Conservation (phyloP, 2,888 invertebrate genomes). For the Mesorhabditis belari region DNA sequence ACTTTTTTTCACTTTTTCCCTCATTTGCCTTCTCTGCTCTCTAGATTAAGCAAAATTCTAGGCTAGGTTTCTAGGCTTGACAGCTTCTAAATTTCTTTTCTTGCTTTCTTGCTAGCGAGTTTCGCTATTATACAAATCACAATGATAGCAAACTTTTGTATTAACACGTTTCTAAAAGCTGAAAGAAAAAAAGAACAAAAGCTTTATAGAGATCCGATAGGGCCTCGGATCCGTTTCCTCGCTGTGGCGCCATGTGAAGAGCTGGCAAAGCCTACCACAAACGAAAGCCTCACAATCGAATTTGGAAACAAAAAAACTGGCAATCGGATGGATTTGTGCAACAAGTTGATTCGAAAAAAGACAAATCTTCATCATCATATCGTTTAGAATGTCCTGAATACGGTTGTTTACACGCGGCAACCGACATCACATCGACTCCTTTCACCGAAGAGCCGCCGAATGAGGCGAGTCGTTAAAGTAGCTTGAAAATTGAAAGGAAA, state of each 20-base stretch:
- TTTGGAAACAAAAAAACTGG: background rate
- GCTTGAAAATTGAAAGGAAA: background rate
- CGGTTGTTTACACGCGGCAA: background rate
- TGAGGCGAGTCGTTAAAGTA: background rate
- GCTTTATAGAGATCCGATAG: background rate
- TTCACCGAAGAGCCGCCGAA: background rate
- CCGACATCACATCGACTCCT: background rate
- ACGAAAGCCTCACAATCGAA: background rate
- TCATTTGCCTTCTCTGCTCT: too few relatives aligned
- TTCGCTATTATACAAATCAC: too few relatives aligned
- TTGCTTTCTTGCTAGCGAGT: too few relatives aligned
- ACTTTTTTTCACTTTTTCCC: too few relatives aligned
- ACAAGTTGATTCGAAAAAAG: background rate
- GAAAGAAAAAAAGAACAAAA: too few relatives aligned
- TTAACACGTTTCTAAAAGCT: too few relatives aligned
- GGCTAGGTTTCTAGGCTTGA: too few relatives aligned
- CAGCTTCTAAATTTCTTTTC: too few relatives aligned
- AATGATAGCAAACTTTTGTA: too few relatives aligned
- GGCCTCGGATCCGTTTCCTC: background rate
- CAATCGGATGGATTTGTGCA: background rate
- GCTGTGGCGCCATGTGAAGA: background rate
- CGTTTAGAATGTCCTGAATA: background rate
- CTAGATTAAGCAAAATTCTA: too few relatives aligned
- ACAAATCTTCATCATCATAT: too few relatives aligned
- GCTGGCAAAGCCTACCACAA: background rate